Percentiles rank a stretch among this genome's conserved stretches.
Conservation (phyloP, 2,888 invertebrate genomes). For the Gandaritis pyraliata region DNA sequence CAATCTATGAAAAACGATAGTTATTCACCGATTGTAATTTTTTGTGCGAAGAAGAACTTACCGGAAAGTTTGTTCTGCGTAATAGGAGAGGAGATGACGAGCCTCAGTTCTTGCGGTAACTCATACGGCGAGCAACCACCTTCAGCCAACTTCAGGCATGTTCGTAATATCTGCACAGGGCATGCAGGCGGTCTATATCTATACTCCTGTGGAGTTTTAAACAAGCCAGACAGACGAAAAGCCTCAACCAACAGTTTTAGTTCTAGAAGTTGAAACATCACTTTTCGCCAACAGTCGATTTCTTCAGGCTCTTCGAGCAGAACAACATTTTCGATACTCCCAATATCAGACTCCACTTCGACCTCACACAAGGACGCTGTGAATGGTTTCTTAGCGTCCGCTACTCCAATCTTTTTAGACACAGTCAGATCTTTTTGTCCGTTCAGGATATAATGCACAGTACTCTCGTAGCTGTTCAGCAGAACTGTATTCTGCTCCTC, state of each 20-base stretch:
- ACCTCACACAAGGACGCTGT: slow-evolving; percentile 70
- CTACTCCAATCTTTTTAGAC: slow-evolving; percentile 60
- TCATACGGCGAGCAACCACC: slow-evolving; percentile 85
- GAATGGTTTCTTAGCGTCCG: slow-evolving; percentile 66
- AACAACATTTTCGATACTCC: slow-evolving; percentile 70
- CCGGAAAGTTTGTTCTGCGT: slow-evolving; percentile 69
- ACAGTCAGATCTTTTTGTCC: slow-evolving; percentile 67
- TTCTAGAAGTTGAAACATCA: slow-evolving; percentile 83
- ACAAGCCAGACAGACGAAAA: slow-evolving; percentile 83
- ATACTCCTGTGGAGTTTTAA: slow-evolving; percentile 74
- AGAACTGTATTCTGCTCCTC: slow-evolving; percentile 59
- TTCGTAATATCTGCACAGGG: slow-evolving; percentile 84
- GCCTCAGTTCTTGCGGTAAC: slow-evolving; percentile 86
- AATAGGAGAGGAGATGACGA: slow-evolving; percentile 77
- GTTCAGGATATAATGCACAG: slow-evolving; percentile 66
- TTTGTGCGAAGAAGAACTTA: slow-evolving; percentile 46
- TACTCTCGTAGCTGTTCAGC: slow-evolving; percentile 66
- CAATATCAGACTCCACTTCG: slow-evolving; percentile 75
- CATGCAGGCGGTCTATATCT: slow-evolving; percentile 67
- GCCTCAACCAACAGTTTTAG: slow-evolving; percentile 85
- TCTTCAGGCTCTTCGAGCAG: slow-evolving; percentile 68
- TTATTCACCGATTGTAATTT: background rate
- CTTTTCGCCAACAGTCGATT: slow-evolving; percentile 72
- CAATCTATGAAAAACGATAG: background rate
- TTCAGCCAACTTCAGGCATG: slow-evolving; percentile 87